These are phyloP conservation scores for Germaria angustata DNA, from an alignment of 2,888 invertebrate species.

Conservation along the genomic window DNA sequence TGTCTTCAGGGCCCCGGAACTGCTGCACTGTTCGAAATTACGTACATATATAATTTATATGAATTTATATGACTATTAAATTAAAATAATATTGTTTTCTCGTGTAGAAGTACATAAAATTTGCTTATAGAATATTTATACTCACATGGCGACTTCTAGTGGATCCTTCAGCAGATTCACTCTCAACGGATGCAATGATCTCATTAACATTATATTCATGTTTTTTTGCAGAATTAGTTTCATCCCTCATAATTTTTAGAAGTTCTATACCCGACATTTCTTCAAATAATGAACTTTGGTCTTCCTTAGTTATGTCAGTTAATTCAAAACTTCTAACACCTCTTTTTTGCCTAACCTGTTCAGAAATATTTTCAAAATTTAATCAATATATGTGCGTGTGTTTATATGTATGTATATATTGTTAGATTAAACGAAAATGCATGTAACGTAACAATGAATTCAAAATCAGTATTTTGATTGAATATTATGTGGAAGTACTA, in stretches of 20 bases:
- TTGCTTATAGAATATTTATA: no score
- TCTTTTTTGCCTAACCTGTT: constrained; percentile 64
- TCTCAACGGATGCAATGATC: constrained; percentile 34
- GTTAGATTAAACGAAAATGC: no score
- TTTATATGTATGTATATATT: neutral
- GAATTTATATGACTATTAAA: no score
- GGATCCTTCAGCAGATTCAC: neutral
- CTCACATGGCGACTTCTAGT: neutral
- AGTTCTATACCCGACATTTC: constrained; percentile 64
- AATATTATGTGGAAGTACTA: no score
- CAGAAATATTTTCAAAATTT: no score
- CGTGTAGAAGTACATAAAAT: no score
- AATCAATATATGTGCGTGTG: neutral
- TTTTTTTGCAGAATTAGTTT: constrained; percentile 1
- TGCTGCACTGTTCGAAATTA: no score
- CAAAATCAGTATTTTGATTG: no score
- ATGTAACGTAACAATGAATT: no score
- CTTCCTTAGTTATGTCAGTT: constrained; percentile 65
- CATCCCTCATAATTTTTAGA: constrained; percentile 64
- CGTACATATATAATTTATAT: no score
- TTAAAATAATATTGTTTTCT: no score
- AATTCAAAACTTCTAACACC: constrained; percentile 67
- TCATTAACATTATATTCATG: constrained; percentile 39
- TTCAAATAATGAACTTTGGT: constrained; percentile 60
- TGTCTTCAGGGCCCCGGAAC: no score